Base-by-base conservation (phyloP, 2,888 invertebrate genomes). In the Phortica okadai region DNA sequence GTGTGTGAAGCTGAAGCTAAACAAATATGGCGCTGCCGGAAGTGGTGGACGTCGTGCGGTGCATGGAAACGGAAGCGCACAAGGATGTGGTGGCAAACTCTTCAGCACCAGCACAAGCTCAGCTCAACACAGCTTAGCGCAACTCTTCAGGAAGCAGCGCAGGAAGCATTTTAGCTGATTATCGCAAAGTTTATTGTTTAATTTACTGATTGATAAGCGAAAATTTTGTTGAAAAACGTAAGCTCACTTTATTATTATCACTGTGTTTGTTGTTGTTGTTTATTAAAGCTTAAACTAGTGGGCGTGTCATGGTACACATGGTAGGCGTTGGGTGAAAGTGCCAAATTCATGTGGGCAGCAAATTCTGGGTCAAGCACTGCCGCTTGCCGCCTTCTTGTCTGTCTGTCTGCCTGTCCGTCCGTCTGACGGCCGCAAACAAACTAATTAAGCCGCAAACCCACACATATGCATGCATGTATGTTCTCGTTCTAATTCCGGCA, bases 181-280 rank as follows among this genome's bases (percentile, higher is more conserved):
- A 74, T 67, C 74, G 56, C 21, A 67, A 42, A 42, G 66, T 58
- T 74, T 67, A 56, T 67, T 74, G 74, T 67, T 74, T 50, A 66
- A 66, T 77, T 77, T 79, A 73, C 74, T 84, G 85, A 85, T 88
- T 83, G 87, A 81, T 54, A 83, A 87, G 80, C 78, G 74, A 50
- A 50, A 50, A 21, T 21, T 50, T 8, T 2, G 10, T 8, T 83
- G 80, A 69, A 10, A 69, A 69, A 73, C 72, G 33, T 33, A 50
- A 3, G 50, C 50, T 8, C 50, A 50, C 14, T 50, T 16, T 25
- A 7, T 11, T 14, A 67, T 69, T 69, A 42, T 14, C 16, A 6
- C n/a, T 45, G 74, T n/a, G 14, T 1, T 5, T 33, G 33, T 33
- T 33, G 33, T 33, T 33, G 11, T 25, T 16, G 11, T 16, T 16